These are phyloP conservation scores for Hydropotes inermis DNA, from an alignment of 2,113 vertebrate species.

Conservation along the genomic window DNA sequence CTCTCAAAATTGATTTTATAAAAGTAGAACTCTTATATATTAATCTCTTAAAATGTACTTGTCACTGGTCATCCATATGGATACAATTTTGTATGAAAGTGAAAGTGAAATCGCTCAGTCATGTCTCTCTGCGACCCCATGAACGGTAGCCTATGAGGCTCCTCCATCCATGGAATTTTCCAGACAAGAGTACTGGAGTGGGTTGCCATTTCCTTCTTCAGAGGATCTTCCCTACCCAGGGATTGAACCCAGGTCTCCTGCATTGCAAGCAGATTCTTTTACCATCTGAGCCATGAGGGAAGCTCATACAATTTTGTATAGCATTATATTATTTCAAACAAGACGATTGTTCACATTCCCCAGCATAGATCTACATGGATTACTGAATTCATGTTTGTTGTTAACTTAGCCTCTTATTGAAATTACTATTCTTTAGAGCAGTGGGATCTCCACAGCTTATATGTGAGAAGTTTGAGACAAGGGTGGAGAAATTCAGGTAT, in stretches of 20 bases:
- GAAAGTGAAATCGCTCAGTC: too few species aligned
- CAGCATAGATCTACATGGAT: background rate
- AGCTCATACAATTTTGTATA: background rate
- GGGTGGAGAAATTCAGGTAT: background rate
- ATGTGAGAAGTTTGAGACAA: constrained; percentile 26
- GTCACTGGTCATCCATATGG: background rate
- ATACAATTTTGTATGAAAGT: background rate
- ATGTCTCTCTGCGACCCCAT: too few species aligned
- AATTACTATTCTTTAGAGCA: background rate
- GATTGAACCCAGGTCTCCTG: too few species aligned
- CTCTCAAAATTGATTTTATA: background rate
- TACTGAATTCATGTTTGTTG: background rate
- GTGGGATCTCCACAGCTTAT: background rate
- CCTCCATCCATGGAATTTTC: too few species aligned
- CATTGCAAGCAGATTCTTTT: too few species aligned
- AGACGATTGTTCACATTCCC: background rate
- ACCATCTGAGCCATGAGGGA: too few species aligned
- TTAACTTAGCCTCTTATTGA: background rate
- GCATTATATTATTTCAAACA: background rate
- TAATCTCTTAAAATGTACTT: background rate
- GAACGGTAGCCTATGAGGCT: too few species aligned
- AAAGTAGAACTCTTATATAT: background rate
- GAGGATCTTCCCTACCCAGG: too few species aligned
- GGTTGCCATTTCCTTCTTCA: too few species aligned
- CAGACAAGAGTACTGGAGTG: too few species aligned